phyloP scores from a whole-genome alignment of 1,140 invertebrate genomes.

The Lordiphosa stackelbergi region DNA sequence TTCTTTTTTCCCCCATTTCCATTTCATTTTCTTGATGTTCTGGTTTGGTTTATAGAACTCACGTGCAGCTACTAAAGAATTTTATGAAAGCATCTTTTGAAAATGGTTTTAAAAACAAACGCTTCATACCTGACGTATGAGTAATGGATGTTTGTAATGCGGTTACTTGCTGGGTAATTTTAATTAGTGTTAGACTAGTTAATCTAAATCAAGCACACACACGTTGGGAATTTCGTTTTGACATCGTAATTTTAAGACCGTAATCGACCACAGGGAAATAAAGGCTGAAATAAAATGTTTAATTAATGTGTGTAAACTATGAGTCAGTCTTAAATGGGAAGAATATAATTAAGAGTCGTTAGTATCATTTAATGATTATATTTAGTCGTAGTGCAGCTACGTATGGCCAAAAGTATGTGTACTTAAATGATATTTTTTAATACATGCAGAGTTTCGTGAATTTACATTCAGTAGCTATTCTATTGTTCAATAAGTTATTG shows the following conservation, averaged over 20 bases:
- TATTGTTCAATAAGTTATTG: no score
- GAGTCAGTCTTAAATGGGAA: no score
- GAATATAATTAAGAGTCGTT: no score
- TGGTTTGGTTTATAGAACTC: conserved; percentile 18
- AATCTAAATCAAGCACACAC: not conserved
- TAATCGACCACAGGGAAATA: no score
- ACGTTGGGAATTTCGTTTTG: conserved; percentile 14
- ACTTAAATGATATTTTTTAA: no score
- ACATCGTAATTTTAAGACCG: not conserved
- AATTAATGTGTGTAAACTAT: no score
- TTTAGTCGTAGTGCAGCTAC: no score
- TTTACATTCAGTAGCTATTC: no score
- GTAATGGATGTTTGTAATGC: conserved; percentile 15
- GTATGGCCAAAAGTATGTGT: no score
- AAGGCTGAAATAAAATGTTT: no score
- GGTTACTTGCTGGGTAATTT: conserved; percentile 3
- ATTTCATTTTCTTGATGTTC: conserved; percentile 18
- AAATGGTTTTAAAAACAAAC: conserved; percentile 10
- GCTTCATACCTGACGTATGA: conserved; percentile 47
- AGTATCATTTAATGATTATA: no score
- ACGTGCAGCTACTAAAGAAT: conserved; percentile 43
- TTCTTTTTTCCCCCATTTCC: conserved; percentile 28
- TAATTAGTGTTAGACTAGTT: not conserved
- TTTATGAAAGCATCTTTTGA: conserved; percentile 24
- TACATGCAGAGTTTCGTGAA: no score